Evolutionary conservation across 2,797 vertebrate species (phyloP).

Genomic region (Cuniculus paca): DNA sequence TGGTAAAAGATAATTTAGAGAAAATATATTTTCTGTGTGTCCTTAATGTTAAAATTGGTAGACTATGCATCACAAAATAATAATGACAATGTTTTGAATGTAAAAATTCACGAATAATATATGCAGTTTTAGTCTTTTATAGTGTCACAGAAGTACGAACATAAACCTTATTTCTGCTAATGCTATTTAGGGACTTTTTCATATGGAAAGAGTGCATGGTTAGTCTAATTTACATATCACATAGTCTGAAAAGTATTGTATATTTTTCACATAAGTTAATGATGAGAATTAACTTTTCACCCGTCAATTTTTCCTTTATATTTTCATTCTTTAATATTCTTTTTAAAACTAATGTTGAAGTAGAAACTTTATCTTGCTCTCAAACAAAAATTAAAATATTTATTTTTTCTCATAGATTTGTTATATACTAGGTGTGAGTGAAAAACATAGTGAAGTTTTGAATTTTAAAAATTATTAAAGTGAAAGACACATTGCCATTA

Average conservation of each 20-base stretch:
- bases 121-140: constrained; percentile 49
- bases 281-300: neutral
- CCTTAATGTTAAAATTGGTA: constrained; percentile 26
- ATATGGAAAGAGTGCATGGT: neutral
- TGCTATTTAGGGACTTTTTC: neutral
- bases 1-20: constrained; percentile 74
- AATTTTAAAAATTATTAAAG: neutral
- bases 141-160: constrained; percentile 54
- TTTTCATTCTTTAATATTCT: neutral
- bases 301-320: neutral
- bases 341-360: neutral
- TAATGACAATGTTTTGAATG: constrained; percentile 47
- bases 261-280: neutral
- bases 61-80: constrained; percentile 66
- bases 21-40: constrained; percentile 47
- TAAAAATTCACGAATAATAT: constrained; percentile 57
- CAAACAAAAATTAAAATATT: constrained; percentile 10
- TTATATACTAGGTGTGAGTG: neutral
- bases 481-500: neutral
- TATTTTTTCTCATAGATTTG: neutral
- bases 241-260: constrained; percentile 18
- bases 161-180: neutral
- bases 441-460: neutral
- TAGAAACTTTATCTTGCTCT: neutral
- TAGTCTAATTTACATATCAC: neutral